Evolutionary conservation across 2,888 invertebrate genomes (phyloP).

Genomic region (Stictocephala bisonia): DNA sequence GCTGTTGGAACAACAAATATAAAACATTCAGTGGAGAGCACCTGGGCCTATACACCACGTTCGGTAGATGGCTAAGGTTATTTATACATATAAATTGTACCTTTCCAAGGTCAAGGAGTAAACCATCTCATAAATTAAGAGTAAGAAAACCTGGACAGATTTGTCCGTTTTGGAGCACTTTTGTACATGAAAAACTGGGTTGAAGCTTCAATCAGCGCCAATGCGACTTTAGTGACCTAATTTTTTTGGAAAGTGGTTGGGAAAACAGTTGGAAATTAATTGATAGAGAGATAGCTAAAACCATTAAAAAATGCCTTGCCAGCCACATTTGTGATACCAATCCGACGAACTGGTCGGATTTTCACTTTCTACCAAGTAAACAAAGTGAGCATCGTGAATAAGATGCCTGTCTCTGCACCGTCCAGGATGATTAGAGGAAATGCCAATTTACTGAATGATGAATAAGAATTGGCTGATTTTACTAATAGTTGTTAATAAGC

Average conservation of each 20-base stretch:
- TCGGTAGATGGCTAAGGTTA: constrained; percentile 25
- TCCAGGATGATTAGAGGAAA: constrained; percentile 20
- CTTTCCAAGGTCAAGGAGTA: constrained; percentile 15
- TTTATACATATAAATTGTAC: constrained; percentile 30
- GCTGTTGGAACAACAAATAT: background rate
- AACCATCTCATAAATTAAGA: background rate
- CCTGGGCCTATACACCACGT: constrained; percentile 17
- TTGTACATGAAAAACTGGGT: too few relatives aligned
- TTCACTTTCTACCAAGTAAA: constrained; percentile 14
- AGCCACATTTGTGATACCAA: background rate
- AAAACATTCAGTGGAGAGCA: constrained; percentile 10
- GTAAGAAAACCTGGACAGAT: too few relatives aligned
- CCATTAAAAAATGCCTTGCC: background rate
- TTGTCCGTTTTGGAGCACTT: too few relatives aligned
- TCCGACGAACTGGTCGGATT: constrained; percentile 23
- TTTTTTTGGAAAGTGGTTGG: too few relatives aligned
- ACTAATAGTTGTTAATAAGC: constrained; percentile 4
- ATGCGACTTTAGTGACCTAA: too few relatives aligned
- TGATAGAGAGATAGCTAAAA: too few relatives aligned
- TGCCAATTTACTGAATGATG: constrained; percentile 17
- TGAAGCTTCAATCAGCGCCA: too few relatives aligned
- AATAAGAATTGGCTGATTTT: constrained; percentile 18
- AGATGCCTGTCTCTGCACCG: constrained; percentile 13
- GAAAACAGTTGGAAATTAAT: too few relatives aligned
- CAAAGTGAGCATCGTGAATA: constrained; percentile 8